These are phyloP conservation scores for Drosophila guanche DNA, from an alignment of 1,140 invertebrate species.

Conservation along the genomic window DNA sequence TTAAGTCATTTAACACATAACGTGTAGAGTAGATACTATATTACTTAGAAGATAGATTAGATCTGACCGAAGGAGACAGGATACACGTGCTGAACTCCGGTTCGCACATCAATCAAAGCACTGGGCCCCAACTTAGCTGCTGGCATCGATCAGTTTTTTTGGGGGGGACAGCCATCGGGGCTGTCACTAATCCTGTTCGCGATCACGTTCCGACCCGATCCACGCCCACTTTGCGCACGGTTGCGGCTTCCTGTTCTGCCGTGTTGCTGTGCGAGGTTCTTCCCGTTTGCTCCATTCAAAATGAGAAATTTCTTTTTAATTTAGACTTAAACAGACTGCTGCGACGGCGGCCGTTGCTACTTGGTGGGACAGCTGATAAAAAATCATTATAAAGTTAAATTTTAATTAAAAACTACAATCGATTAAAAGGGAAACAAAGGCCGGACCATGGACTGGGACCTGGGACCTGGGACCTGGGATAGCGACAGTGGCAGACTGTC, in stretches of 20 bases:
- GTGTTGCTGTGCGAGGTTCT: no score
- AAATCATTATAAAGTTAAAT: conserved; percentile 83
- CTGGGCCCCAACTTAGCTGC: conserved; percentile 11
- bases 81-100: conserved; percentile 29
- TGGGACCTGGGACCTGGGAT: no score
- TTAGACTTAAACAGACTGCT: conserved; percentile 69
- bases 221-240: conserved; percentile 73
- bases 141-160: conserved; percentile 33
- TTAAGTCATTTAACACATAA: conserved; percentile 77
- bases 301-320: conserved; percentile 84
- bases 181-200: conserved; percentile 61
- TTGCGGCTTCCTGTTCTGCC: conserved; percentile 62
- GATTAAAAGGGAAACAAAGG: conserved; percentile 47
- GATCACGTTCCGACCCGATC: conserved; percentile 53
- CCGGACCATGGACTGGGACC: neutral
- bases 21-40: conserved; percentile 29
- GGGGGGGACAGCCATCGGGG: no score
- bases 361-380: conserved; percentile 77
- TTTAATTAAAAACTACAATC: conserved; percentile 83
- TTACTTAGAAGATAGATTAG: neutral
- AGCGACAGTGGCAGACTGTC: conserved; percentile 47
- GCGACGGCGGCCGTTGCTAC: neutral
- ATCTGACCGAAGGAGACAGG: neutral
- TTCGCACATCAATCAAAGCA: conserved; percentile 75
- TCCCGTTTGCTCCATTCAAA: conserved; percentile 22